Conservation (phyloP, 2,797 vertebrate genomes). For the Vipera ursinii region DNA sequence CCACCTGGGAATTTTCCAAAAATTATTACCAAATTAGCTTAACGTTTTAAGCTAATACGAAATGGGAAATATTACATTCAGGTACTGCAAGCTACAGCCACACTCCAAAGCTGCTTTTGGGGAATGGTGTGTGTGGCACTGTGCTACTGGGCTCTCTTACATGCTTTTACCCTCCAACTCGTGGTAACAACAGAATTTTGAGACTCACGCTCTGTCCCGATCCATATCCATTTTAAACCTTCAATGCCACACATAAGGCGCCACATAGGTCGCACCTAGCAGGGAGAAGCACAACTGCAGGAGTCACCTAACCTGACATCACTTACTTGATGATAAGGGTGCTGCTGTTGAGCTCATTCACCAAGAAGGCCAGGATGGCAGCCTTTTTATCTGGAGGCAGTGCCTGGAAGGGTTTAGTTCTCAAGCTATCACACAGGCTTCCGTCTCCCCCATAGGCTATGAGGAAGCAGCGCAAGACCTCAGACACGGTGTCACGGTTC, state of each 20-base stretch:
- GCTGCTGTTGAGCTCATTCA: slow-evolving; percentile 89
- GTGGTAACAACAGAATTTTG: background rate
- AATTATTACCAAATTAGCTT: background rate
- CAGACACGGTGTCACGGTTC: slow-evolving; percentile 88
- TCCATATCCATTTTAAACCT: background rate
- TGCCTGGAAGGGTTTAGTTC: slow-evolving; percentile 90
- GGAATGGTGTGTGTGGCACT: background rate
- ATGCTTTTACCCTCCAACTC: background rate
- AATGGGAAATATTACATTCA: background rate
- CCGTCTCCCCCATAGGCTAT: slow-evolving; percentile 82
- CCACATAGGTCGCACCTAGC: background rate
- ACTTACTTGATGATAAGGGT: slow-evolving; percentile 85
- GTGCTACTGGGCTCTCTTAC: too few relatives aligned
- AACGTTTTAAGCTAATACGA: background rate
- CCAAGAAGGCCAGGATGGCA: slow-evolving; percentile 85
- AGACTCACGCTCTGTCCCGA: background rate
- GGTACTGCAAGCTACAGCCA: background rate
- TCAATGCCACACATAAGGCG: background rate
- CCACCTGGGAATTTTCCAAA: background rate
- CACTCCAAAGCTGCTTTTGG: background rate
- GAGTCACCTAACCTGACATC: rapidly evolving
- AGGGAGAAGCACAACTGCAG: background rate
- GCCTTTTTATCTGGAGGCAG: slow-evolving; percentile 87
- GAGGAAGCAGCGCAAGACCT: slow-evolving; percentile 90
- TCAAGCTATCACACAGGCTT: slow-evolving; percentile 83